Percentiles rank a stretch among this genome's conserved stretches.
phyloP scores from a whole-genome alignment of 2,888 invertebrate genomes.

The Apodemia zela region DNA sequence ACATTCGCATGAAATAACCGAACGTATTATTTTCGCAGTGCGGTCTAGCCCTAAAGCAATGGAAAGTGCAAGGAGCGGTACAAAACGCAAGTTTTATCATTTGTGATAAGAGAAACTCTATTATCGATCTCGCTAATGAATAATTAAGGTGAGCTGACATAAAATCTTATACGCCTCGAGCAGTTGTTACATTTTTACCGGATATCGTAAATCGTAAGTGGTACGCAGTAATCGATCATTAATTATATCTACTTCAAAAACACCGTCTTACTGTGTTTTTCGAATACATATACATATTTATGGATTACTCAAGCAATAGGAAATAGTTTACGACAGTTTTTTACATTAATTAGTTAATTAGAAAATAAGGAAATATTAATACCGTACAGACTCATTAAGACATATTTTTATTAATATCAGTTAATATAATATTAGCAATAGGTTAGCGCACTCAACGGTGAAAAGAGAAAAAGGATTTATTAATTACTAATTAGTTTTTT shows the following conservation, averaged over 20 bases:
- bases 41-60: not conserved
- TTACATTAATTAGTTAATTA: slow-evolving; percentile 4
- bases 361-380: slow-evolving; percentile 1
- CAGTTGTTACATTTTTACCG: slow-evolving; percentile 16
- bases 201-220: slow-evolving; percentile 12
- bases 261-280: slow-evolving; percentile 23
- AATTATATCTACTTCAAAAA: slow-evolving; percentile 11
- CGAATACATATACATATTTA: slow-evolving; percentile 16
- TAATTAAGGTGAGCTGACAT: slow-evolving; percentile 48
- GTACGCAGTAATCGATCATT: slow-evolving; percentile 4
- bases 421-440: too few relatives aligned
- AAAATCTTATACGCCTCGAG: slow-evolving; percentile 26
- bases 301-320: slow-evolving; percentile 14
- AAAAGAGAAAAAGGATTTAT: too few relatives aligned
- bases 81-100: slow-evolving; percentile 72
- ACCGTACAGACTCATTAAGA: not conserved
- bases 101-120: slow-evolving; percentile 70
- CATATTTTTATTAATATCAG: not conserved
- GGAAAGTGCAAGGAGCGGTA: slow-evolving; percentile 74
- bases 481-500: too few relatives aligned
- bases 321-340: slow-evolving; percentile 7
- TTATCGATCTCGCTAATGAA: slow-evolving; percentile 53
- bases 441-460: too few relatives aligned
- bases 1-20: not conserved
- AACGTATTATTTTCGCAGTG: slow-evolving; percentile 23